Evolutionary conservation across 2,797 vertebrate genomes (phyloP).

Genomic region (Squalus acanthias): DNA sequence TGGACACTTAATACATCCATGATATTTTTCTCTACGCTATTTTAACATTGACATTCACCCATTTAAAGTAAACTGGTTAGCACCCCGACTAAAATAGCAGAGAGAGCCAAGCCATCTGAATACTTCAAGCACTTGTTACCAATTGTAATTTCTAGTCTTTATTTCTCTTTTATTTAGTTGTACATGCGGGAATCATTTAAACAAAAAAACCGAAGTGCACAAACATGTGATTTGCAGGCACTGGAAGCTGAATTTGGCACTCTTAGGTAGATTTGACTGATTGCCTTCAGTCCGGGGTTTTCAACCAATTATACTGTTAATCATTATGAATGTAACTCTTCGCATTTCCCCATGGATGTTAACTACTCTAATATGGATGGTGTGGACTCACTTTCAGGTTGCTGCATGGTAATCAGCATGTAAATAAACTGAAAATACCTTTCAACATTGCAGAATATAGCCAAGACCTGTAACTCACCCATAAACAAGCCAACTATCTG

Average conservation of each 20-base stretch:
- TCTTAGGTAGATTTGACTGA: not conserved
- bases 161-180: not conserved
- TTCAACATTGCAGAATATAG: not conserved
- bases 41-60: not conserved
- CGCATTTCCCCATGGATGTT: not conserved
- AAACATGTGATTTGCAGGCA: not conserved
- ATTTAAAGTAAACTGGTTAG: not conserved
- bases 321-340: not conserved
- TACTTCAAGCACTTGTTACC: not conserved
- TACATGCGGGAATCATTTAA: not conserved
- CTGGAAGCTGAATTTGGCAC: not conserved
- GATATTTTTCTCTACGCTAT: not conserved
- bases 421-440: not conserved
- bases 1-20: not conserved
- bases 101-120: not conserved
- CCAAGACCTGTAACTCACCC: not conserved
- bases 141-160: not conserved
- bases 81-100: not conserved
- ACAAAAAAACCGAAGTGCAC: not conserved
- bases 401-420: too few relatives aligned
- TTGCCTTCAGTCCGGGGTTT: not conserved
- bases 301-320: not conserved
- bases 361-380: not conserved
- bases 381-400: not conserved
- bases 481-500: not conserved